phyloP scores from a whole-genome alignment of 1,140 invertebrate genomes.

The Atopsyche davidsoni region DNA sequence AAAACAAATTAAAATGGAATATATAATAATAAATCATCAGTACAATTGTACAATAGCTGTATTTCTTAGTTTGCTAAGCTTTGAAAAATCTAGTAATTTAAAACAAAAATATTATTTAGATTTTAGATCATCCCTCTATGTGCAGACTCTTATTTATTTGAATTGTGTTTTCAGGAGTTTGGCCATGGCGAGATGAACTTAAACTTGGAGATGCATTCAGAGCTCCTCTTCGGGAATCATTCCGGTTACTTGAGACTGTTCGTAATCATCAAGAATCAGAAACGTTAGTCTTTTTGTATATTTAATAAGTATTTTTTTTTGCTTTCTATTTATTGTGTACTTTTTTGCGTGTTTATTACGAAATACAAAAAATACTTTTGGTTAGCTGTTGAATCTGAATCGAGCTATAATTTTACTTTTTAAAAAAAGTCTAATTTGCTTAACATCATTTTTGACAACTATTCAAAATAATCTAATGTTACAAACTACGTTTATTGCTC shows the following conservation, averaged over 20 bases:
- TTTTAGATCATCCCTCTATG: not conserved
- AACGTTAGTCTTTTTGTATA: constrained; percentile 51
- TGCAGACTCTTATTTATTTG: not conserved
- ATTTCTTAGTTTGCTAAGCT: constrained; percentile 1
- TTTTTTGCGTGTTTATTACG: not conserved
- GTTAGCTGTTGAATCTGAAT: too few relatives aligned
- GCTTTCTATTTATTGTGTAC: not conserved
- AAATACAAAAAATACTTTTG: constrained; percentile 9
- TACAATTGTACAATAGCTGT: constrained; percentile 5
- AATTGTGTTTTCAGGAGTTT: constrained; percentile 52
- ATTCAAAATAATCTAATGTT: too few relatives aligned
- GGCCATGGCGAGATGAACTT: constrained; percentile 78
- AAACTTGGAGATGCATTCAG: constrained; percentile 82
- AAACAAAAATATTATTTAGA: constrained; percentile 19
- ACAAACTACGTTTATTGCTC: too few relatives aligned
- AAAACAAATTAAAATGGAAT: not conserved
- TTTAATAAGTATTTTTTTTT: constrained; percentile 5
- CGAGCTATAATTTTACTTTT: constrained; percentile 12
- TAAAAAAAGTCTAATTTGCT: not conserved
- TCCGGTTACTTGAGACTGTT: constrained; percentile 77
- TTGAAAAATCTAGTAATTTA: constrained; percentile 14
- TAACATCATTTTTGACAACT: not conserved
- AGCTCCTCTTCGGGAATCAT: constrained; percentile 79
- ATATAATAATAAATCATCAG: constrained; percentile 3
- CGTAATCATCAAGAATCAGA: constrained; percentile 75